phyloP scores from a whole-genome alignment of 2,888 invertebrate species.

The Coleophora deauratella region DNA sequence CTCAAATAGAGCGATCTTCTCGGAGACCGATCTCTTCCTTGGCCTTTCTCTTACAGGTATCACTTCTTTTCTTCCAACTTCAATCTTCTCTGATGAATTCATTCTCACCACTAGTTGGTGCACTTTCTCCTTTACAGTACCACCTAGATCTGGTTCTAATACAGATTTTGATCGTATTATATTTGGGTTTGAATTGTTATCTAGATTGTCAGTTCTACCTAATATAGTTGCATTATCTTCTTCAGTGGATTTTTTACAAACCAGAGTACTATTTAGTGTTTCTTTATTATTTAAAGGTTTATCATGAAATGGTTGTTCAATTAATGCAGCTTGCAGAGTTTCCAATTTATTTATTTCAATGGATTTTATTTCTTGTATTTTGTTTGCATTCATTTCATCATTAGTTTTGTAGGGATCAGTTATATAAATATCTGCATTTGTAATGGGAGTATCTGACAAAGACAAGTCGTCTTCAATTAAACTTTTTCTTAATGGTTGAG shows the following conservation, averaged over 20 bases:
- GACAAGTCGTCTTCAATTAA: no score
- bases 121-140: constrained; percentile 42
- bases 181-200: not conserved
- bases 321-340: constrained; percentile 1
- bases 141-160: constrained; percentile 44
- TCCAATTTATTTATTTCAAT: not conserved
- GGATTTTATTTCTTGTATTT: not conserved
- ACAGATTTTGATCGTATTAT: constrained; percentile 30
- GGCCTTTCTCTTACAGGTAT: constrained; percentile 42
- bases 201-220: constrained; percentile 1
- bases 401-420: not conserved
- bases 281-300: constrained; percentile 1
- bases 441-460: no score
- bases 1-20: constrained; percentile 58
- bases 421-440: no score
- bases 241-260: not conserved
- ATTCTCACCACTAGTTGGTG: constrained; percentile 38
- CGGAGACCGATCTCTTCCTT: constrained; percentile 39
- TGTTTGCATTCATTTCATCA: constrained; percentile 2
- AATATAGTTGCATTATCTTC: no score
- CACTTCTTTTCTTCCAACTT: constrained; percentile 26
- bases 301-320: no score
- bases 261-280: not conserved
- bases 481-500: not conserved
- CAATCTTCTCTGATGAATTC: constrained; percentile 36